phyloP scores from a whole-genome alignment of 92 coral and sea anemone genomes.

The Epizoanthus scotinus region DNA sequence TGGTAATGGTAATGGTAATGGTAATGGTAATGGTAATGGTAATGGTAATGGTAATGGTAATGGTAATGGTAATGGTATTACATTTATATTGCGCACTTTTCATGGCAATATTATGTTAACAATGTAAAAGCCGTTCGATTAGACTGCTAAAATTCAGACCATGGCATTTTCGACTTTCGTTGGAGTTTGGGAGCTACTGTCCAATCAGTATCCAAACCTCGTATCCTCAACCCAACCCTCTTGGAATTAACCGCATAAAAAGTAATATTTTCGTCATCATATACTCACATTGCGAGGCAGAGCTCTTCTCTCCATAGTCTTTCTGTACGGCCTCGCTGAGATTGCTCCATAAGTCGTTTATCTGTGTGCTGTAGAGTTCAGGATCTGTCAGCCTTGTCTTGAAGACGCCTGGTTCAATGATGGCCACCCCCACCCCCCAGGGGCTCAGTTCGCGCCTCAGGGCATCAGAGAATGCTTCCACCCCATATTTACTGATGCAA shows the following conservation, averaged over 20 bases:
- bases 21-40: not conserved
- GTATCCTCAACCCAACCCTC: no score
- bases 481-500: conserved; percentile 58
- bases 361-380: conserved; percentile 22
- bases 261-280: not conserved
- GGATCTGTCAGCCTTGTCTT: conserved; percentile 49
- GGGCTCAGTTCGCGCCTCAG: conserved; percentile 49
- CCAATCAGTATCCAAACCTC: no score
- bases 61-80: no score
- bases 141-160: no score
- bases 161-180: no score
- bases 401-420: conserved; percentile 58
- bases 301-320: conserved; percentile 49
- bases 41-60: not conserved
- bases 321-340: conserved; percentile 30
- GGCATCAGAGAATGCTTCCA: conserved; percentile 65
- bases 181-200: no score
- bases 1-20: not conserved
- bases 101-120: no score
- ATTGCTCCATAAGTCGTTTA: conserved; percentile 42
- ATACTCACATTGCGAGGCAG: conserved; percentile 10
- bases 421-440: conserved; percentile 47
- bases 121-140: no score
- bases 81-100: no score
- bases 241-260: not conserved